Conservation (phyloP, 2,797 vertebrate species). For the Peromyscus nudipes region DNA sequence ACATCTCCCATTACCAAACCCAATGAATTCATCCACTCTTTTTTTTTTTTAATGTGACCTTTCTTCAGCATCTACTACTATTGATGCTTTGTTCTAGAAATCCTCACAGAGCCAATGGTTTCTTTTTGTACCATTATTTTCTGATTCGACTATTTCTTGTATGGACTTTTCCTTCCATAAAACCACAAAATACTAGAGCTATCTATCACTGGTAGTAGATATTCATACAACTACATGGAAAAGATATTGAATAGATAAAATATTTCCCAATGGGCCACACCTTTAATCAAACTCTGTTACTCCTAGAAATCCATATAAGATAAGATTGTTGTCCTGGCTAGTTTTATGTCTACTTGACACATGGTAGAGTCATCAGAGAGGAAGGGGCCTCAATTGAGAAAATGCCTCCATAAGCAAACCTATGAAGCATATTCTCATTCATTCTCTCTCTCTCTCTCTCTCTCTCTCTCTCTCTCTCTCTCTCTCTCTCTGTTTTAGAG, state of each 20-base stretch:
- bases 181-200: not conserved
- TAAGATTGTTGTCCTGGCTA: not conserved
- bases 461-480: no score
- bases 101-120: not conserved
- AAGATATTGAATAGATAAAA: conserved; percentile 23
- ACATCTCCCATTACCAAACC: not conserved
- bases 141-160: conserved; percentile 29
- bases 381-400: not conserved
- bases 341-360: not conserved
- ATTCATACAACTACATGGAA: conserved; percentile 2
- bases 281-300: conserved; percentile 41
- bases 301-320: not conserved
- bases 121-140: conserved; percentile 56
- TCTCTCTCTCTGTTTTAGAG: not conserved
- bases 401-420: not conserved
- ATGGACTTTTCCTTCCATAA: conserved; percentile 33
- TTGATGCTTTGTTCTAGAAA: not conserved
- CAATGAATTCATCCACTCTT: not conserved
- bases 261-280: not conserved
- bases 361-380: not conserved
- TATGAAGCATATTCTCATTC: not conserved
- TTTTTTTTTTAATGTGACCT: not conserved
- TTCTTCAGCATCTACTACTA: not conserved
- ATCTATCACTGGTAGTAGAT: not conserved
- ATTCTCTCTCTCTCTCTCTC: no score